Base-by-base conservation (phyloP, 2,888 invertebrate genomes). In the Pandemis cinnamomeana region DNA sequence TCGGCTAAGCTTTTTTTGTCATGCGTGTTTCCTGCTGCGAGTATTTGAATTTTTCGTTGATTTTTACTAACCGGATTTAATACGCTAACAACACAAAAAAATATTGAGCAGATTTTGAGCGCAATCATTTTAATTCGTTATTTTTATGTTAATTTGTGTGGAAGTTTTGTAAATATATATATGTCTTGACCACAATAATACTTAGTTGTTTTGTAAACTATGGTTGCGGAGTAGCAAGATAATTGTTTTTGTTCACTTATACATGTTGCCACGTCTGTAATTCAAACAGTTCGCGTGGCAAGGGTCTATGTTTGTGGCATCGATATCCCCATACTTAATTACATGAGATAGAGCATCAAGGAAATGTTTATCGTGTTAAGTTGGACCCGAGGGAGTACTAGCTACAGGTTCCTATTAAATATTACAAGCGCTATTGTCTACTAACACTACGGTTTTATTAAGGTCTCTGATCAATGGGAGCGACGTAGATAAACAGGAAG, bases 371-470 rank as follows among this genome's bases (percentile, higher is more conserved):
- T 62, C 67, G 41, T 71, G 72, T 74, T 71, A 76, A 76, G 70
- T 68, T 53, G 44, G 55, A 10, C 77, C 75, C 73, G 27, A n/a
- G 75, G 75, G 78, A 77, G 70, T 71, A 62, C 62, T 76, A 68
- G 64, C 62, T 75, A 71, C 73, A 67, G 46, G 70, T 73, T 72
- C 71, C 71, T 72, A 68, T 73, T 77, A 75, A 78, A 76, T 78
- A 77, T 77, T 77, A 77, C 71, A 78, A 64, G 69, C 61, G 71
- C 48, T 69, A 63, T 71, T 71, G 75, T 70, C 15, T 58, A 44
- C 41, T 69, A 69, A 27, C 71, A 53, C 68, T 51, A 67, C 20
- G 68, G 55, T 63, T 68, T 63, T 68, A 63, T 63, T 68, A 68
- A 55, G 68, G 60, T 36, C 27, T 15, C 48, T 48, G 63, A 71